Percentiles rank a stretch among this genome's conserved stretches.
Conservation (phyloP, 2,888 invertebrate species). For the Zhuqinia jingwanae region DNA sequence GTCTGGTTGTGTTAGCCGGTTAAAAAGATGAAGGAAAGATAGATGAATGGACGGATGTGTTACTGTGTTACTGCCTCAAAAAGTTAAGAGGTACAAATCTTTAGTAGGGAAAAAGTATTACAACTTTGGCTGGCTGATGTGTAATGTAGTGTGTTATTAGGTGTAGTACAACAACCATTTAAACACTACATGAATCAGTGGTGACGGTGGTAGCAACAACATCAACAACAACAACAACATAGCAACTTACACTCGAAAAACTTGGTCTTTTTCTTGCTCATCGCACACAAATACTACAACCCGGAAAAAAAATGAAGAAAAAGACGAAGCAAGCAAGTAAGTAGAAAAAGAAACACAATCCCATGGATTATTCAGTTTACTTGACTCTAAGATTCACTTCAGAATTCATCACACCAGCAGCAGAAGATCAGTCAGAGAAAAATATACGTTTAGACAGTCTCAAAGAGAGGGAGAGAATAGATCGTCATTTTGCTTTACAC, state of each 20-base stretch:
- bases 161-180: background rate
- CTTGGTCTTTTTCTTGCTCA: no score
- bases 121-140: background rate
- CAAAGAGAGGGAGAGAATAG: background rate
- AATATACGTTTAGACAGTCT: background rate
- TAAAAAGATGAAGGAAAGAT: background rate
- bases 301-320: no score
- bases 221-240: no score
- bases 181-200: background rate
- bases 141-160: slow-evolving; percentile 33
- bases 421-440: background rate
- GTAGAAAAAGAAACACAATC: slow-evolving; percentile 3
- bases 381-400: slow-evolving; percentile 34
- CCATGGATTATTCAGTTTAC: slow-evolving; percentile 46
- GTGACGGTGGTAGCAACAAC: no score
- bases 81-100: background rate
- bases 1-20: background rate
- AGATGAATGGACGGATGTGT: background rate
- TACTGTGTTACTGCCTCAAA: background rate
- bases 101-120: background rate
- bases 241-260: no score
- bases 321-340: background rate
- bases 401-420: slow-evolving; percentile 30
- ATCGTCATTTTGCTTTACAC: background rate
- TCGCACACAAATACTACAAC: no score